These are phyloP conservation scores for Nemopilema nomurai DNA, from an alignment of 30 jellyfish, hydroid and myxozoan species.

Conservation along the genomic window DNA sequence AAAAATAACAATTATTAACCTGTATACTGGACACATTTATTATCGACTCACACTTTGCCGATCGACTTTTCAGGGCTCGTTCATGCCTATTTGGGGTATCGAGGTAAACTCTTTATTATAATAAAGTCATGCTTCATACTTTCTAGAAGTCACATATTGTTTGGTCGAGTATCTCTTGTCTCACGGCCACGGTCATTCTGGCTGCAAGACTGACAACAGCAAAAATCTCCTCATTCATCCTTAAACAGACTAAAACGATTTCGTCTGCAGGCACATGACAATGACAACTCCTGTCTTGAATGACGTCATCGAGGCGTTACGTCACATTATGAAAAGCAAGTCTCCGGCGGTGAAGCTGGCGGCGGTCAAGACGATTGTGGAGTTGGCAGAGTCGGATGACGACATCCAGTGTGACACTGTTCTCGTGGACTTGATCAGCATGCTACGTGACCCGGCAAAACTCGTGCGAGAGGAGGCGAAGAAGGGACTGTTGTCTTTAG, in stretches of 20 bases:
- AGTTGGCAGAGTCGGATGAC: conserved; percentile 8
- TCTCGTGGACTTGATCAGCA: conserved; percentile 26
- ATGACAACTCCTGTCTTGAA: conserved; percentile 41
- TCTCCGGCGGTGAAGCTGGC: conserved; percentile 30
- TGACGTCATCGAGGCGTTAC: conserved; percentile 2
- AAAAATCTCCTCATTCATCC: background rate
- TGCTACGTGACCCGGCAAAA: conserved; percentile 35
- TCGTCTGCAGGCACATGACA: conserved; percentile 16
- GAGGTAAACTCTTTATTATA: no score
- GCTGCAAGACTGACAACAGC: background rate
- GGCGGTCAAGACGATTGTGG: conserved; percentile 52
- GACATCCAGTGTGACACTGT: conserved; percentile 13
- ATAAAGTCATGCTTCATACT: no score
- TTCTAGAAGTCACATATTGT: no score
- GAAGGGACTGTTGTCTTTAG: conserved; percentile 23
- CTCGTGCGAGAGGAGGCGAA: conserved; percentile 49
- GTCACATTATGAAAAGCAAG: conserved; percentile 3
- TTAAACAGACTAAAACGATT: no score
- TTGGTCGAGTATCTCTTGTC: no score
- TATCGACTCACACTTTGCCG: no score
- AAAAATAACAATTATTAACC: no score
- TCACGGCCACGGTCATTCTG: no score
- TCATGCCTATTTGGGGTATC: no score
- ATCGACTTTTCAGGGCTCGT: no score
- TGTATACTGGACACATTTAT: no score